Conservation (phyloP, 2,888 invertebrate genomes). For the Ophion ellenae region DNA sequence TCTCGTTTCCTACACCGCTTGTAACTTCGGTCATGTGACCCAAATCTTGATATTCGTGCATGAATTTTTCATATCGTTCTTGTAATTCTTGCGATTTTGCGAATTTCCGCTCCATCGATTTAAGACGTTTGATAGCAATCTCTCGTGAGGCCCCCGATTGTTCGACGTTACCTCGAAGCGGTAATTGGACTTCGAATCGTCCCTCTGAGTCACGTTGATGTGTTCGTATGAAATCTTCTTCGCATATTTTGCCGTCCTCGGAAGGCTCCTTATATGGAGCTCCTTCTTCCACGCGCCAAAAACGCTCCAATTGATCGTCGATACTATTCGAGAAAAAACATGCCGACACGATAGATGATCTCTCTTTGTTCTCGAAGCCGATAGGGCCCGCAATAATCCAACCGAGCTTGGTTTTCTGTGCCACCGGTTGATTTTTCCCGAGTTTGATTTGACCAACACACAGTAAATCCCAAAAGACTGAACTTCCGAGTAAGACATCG, state of each 20-base stretch:
- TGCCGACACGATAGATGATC: too few species aligned
- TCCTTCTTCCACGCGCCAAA: slow-evolving; percentile 32
- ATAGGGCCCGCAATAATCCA: slow-evolving; percentile 67
- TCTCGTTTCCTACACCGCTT: not conserved
- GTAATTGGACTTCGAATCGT: slow-evolving; percentile 12
- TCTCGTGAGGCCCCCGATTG: slow-evolving; percentile 2
- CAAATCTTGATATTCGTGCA: slow-evolving; percentile 51
- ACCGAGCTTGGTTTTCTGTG: slow-evolving; percentile 64
- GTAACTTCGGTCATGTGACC: slow-evolving; percentile 53
- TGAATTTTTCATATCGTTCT: slow-evolving; percentile 50
- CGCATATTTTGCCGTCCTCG: not conserved
- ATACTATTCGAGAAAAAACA: not conserved
- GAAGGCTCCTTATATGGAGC: not conserved
- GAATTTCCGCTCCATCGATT: slow-evolving; percentile 6
- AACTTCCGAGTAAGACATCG: too few species aligned
- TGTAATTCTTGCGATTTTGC: slow-evolving; percentile 12
- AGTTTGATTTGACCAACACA: slow-evolving; percentile 51
- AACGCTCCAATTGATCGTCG: slow-evolving; percentile 12
- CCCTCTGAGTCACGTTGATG: slow-evolving; percentile 3
- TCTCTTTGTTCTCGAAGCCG: not conserved
- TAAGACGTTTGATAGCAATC: slow-evolving; percentile 5
- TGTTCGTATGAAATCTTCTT: not conserved
- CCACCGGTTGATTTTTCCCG: slow-evolving; percentile 20
- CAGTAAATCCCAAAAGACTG: slow-evolving; percentile 39
- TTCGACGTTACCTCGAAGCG: not conserved